These are phyloP conservation scores for Peromyscus leucopus DNA, from an alignment of 2,113 vertebrate species.

Conservation along the genomic window DNA sequence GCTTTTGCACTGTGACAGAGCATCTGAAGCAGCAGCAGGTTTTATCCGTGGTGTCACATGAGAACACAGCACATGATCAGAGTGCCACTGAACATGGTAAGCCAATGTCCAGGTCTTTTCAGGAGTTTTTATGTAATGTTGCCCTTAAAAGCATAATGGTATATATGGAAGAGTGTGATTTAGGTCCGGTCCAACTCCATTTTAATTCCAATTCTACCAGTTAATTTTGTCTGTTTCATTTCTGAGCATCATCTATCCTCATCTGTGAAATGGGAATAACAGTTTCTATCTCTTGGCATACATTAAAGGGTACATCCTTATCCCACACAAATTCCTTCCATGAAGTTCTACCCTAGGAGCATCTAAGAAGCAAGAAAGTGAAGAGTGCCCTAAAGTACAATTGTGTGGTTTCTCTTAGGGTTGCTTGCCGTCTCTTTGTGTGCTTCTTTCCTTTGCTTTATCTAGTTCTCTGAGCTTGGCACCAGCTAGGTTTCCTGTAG, in stretches of 20 bases:
- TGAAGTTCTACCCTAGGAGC: neutral
- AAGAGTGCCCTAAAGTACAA: conserved; percentile 14
- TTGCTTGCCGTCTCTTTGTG: neutral
- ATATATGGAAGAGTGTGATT: neutral
- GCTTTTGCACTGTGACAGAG: conserved; percentile 81
- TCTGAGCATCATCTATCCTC: neutral
- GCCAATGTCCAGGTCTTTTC: neutral
- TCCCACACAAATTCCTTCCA: conserved; percentile 51
- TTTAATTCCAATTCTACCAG: neutral
- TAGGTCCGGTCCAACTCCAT: neutral
- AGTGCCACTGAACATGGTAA: conserved; percentile 66
- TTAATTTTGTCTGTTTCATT: conserved; percentile 29
- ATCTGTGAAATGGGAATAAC: conserved; percentile 33
- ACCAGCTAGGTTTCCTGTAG: conserved; percentile 69
- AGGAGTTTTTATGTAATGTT: neutral
- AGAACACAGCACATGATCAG: neutral
- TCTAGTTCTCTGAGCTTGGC: conserved; percentile 65
- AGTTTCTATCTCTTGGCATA: conserved; percentile 43
- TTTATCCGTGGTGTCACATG: neutral
- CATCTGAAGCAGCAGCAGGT: conserved; percentile 82
- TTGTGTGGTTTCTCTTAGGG: conserved; percentile 33
- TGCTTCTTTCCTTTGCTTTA: neutral
- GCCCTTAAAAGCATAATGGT: neutral
- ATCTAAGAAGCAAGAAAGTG: conserved; percentile 13
- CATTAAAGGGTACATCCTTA: conserved; percentile 37